phyloP scores from a whole-genome alignment of 2,888 invertebrate species.

The Brachylomia viminalis region DNA sequence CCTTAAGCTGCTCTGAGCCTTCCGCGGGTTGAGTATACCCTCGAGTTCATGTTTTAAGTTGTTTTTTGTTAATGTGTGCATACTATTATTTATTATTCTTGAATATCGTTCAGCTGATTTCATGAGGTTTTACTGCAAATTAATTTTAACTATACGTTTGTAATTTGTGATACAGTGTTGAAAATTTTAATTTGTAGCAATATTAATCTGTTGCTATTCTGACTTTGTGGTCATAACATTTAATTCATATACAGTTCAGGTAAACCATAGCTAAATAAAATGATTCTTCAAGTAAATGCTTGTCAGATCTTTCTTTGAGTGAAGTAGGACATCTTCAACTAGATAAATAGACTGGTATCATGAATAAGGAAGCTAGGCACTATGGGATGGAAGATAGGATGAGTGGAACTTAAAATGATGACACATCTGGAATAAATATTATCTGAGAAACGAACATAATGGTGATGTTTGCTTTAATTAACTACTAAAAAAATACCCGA shows the following conservation, averaged over 20 bases:
- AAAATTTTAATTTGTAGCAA: not conserved
- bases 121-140: not conserved
- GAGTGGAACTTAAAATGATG: not conserved
- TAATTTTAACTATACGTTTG: not conserved
- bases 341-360: too few relatives aligned
- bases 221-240: not conserved
- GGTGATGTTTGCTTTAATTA: not conserved
- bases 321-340: not conserved
- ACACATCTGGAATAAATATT: not conserved
- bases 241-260: not conserved
- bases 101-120: not conserved
- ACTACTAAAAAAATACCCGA: not conserved
- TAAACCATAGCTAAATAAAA: too few relatives aligned
- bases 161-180: not conserved
- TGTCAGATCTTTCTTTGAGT: not conserved
- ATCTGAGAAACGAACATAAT: not conserved
- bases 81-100: slow-evolving; percentile 1
- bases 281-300: not conserved
- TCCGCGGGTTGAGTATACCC: slow-evolving; percentile 1
- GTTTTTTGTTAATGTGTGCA: not conserved
- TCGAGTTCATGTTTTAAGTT: slow-evolving; percentile 18
- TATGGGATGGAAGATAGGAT: not conserved
- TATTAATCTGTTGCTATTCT: not conserved
- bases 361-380: not conserved
- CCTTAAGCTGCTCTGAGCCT: slow-evolving; percentile 37